Conservation (phyloP, 2,888 invertebrate species). For the Frankliniella intonsa region DNA sequence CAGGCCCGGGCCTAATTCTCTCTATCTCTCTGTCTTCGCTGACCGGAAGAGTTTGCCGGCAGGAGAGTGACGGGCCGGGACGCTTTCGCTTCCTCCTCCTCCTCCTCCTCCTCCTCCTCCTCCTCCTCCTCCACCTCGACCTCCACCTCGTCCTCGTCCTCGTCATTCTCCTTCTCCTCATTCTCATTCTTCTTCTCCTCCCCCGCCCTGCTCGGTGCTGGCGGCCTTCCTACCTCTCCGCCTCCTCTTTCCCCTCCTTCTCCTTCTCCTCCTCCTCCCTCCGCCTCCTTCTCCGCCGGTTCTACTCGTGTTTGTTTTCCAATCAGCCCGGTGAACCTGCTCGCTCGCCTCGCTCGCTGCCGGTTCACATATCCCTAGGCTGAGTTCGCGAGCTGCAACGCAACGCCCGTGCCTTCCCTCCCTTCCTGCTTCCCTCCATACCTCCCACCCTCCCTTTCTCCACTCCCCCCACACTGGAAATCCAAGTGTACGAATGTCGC, state of each 20-base stretch:
- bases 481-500: too few relatives aligned
- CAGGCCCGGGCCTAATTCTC: neutral
- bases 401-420: neutral
- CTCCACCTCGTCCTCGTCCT: too few relatives aligned
- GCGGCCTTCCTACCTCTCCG: neutral
- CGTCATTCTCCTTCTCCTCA: neutral
- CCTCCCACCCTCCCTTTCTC: too few relatives aligned
- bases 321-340: conserved; percentile 19
- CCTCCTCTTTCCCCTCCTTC: neutral
- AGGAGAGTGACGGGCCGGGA: conserved; percentile 17
- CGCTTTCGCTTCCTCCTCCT: conserved; percentile 31
- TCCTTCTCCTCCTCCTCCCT: neutral
- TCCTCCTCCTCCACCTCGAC: neutral
- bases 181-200: conserved; percentile 23
- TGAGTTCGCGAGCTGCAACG: conserved; percentile 26
- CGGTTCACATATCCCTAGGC: conserved; percentile 1
- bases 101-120: neutral
- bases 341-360: neutral
- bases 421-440: too few relatives aligned
- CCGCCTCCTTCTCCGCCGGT: neutral
- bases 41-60: conserved; percentile 1
- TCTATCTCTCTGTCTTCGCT: neutral
- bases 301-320: neutral
- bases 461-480: too few relatives aligned
- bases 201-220: neutral